These are phyloP conservation scores for Eriosoma lanigerum DNA, from an alignment of 1,140 invertebrate genomes.

Conservation along the genomic window DNA sequence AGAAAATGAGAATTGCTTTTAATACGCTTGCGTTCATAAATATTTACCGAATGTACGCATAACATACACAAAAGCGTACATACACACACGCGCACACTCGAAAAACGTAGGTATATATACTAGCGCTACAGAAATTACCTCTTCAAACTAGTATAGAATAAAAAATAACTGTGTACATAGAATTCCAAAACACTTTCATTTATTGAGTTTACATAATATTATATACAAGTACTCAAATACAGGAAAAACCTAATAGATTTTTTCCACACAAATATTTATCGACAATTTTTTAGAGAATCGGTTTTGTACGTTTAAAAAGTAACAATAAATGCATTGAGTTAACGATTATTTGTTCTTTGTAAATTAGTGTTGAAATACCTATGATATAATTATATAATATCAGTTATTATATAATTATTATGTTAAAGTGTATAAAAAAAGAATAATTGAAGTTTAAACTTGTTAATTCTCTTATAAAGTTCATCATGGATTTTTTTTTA, in stretches of 20 bases:
- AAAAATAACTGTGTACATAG: not conserved
- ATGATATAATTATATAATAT: too few species aligned
- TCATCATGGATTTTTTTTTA: too few species aligned
- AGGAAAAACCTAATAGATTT: not conserved
- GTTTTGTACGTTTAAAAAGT: too few species aligned
- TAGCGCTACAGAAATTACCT: not conserved
- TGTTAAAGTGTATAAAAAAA: too few species aligned
- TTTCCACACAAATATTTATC: not conserved
- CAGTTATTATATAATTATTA: too few species aligned
- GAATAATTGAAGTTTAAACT: too few species aligned
- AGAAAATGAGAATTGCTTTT: too few species aligned
- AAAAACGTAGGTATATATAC: not conserved
- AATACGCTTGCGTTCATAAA: not conserved
- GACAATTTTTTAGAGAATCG: too few species aligned
- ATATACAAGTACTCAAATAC: not conserved
- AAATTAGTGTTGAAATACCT: too few species aligned
- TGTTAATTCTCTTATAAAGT: too few species aligned
- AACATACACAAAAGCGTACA: not conserved
- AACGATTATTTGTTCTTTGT: too few species aligned
- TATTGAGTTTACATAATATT: slow-evolving; percentile 18
- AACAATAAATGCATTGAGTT: too few species aligned
- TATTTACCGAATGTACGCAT: not conserved
- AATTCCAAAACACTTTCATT: slow-evolving; percentile 9
- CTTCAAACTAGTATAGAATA: not conserved
- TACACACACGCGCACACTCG: not conserved